Evolutionary conservation across 2,888 invertebrate genomes (phyloP), one percentile per base, ranked within the genome.

Genomic region (Podabrus alpinus): DNA sequence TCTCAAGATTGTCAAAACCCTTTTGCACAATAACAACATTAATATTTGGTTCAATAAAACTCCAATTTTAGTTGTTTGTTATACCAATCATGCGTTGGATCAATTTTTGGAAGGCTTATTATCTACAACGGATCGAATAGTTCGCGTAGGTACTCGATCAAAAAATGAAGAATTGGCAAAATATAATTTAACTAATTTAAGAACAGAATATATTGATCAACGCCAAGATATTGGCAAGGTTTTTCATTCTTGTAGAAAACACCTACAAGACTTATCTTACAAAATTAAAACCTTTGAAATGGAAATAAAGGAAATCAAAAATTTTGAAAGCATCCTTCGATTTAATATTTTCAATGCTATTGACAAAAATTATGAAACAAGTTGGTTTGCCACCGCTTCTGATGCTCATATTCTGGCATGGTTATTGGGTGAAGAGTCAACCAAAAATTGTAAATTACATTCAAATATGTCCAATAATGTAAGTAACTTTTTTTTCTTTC

Each of bases 51-150:
- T 83, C 24, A 88, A 89, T 0, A 77, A 83, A 9, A 83, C 88
- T 3, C 94, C 94, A 0, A 93, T 96, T 85, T 87, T 96, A 9
- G 88, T 96, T 0, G 91, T 96, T 17, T 94, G 95, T 82, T 95
- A 92, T 84, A 96, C 95, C 7, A 96, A 96, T 88, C 95, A 95
- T 84, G 95, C 96, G 5, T 87, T 97, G 61, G 96, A 96, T 87
- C 95, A 96, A 84, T 96, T 96, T 84, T 86, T 96, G 59, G 92
- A 94, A 84, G 94, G 93, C 10, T 88, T 94, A 9, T 82, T 92
- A 0, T 81, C 86, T 21, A 86, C 90, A 2, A 93, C 93, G 0
- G 83, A 89, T 0, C 89, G 89, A 74, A 89, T 95, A 73, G 88
- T 94, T 1, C 89, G 95, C 73, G 88, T 95, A 72, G 95, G 95